phyloP scores from a whole-genome alignment of 1,140 invertebrate species.

The Diuraphis noxia region DNA sequence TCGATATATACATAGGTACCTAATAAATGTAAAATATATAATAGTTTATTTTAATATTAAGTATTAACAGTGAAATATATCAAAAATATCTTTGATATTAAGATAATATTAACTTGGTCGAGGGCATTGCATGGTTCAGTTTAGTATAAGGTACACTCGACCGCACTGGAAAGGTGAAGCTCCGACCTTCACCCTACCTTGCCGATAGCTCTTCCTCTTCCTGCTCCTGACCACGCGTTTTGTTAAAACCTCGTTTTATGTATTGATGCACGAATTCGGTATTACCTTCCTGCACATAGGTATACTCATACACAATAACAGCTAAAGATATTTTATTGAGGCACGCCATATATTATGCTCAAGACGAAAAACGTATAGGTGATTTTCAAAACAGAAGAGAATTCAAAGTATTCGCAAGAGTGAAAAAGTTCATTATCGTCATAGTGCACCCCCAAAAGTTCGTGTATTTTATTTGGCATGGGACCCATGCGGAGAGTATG shows the following conservation, averaged over 20 bases:
- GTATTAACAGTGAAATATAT: not conserved
- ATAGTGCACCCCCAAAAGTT: not conserved
- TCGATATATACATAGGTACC: not conserved
- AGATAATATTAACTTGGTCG: not conserved
- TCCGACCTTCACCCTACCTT: constrained; percentile 46
- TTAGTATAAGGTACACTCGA: not conserved
- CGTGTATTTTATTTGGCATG: not conserved
- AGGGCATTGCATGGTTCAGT: constrained; percentile 4
- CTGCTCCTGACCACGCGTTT: not conserved
- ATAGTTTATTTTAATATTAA: not conserved
- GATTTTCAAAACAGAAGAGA: not conserved
- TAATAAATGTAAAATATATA: not conserved
- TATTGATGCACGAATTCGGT: not conserved
- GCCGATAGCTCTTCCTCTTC: not conserved
- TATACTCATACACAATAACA: not conserved
- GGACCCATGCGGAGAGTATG: not conserved
- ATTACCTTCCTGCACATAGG: not conserved
- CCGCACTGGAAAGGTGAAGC: constrained; percentile 40
- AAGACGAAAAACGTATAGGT: not conserved
- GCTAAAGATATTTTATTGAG: not conserved
- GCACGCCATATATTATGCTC: not conserved
- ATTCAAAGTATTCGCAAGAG: not conserved
- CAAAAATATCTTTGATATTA: not conserved
- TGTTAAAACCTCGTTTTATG: not conserved
- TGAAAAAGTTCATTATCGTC: not conserved